phyloP scores from a whole-genome alignment of 2,888 invertebrate genomes.

The Bimastos eiseni region DNA sequence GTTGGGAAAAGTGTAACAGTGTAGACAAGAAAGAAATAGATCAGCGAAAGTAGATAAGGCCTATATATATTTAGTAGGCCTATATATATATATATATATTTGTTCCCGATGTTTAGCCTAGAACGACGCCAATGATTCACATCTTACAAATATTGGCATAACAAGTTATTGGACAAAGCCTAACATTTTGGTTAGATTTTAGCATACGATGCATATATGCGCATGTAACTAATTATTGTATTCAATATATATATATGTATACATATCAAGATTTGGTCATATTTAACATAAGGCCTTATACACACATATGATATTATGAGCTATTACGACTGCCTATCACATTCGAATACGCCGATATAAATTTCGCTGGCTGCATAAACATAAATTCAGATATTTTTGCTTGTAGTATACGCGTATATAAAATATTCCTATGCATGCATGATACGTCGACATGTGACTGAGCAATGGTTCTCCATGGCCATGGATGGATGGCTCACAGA shows the following conservation, averaged over 20 bases:
- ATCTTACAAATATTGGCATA: too few relatives aligned
- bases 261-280: neutral
- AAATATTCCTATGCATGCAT: neutral
- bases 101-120: too few relatives aligned
- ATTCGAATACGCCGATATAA: neutral
- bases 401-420: neutral
- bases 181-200: neutral
- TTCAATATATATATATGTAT: neutral
- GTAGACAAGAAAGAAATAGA: too few relatives aligned
- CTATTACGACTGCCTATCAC: neutral
- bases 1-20: too few relatives aligned
- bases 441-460: neutral
- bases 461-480: neutral
- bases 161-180: neutral
- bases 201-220: neutral
- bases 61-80: too few relatives aligned
- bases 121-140: too few relatives aligned
- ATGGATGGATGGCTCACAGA: neutral
- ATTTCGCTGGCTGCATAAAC: neutral
- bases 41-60: too few relatives aligned
- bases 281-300: neutral
- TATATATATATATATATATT: too few relatives aligned
- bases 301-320: neutral
- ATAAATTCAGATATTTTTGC: neutral
- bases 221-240: neutral